Base-by-base conservation (phyloP, 2,888 invertebrate genomes). In the Anorthoa munda region DNA sequence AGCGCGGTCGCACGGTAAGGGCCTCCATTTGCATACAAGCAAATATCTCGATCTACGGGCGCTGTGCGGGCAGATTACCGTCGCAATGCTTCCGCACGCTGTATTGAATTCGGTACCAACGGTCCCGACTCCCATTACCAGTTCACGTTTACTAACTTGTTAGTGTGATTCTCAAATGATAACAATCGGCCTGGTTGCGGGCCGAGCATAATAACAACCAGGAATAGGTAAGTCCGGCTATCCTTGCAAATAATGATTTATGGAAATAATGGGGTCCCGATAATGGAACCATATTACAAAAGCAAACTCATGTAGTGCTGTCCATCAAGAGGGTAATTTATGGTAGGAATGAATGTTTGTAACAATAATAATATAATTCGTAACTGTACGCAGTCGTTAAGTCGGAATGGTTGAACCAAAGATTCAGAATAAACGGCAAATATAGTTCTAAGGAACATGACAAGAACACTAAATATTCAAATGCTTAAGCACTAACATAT, bases 21-120 rank as follows among this genome's bases (percentile, higher is more conserved):
- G 93, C 90, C 91, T 86, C 90, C 87, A 96, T 96, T 95, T 94
- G 95, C 96, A 96, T 96, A 96, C 95, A 96, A 95, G 95, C 91
- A 94, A 93, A 93, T 93, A 95, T 95, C 95, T 92, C 93, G 95
- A 95, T 95, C 93, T 93, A 87, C 90, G 90, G 88, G 90, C 91
- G 91, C 92, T 90, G 90, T 82, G 90, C 89, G 83, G 89, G 92
- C 92, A 93, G 95, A 95, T 95, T 94, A 91, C 93, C 88, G 92
- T 90, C 89, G 91, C 91, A 88, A 89, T 90, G 91, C 95, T 95
- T 95, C 96, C 95, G 95, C 93, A 88, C 91, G 73, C 72, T 93
- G 92, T 93, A 95, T 95, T 94, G 93, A 95, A 95, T 95, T 95
- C 89, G 93, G 94, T 93, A 90, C 92, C 90, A 90, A 90, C 91